Evolutionary conservation across 2,113 vertebrate genomes (phyloP).

Genomic region (Tautogolabrus adspersus): DNA sequence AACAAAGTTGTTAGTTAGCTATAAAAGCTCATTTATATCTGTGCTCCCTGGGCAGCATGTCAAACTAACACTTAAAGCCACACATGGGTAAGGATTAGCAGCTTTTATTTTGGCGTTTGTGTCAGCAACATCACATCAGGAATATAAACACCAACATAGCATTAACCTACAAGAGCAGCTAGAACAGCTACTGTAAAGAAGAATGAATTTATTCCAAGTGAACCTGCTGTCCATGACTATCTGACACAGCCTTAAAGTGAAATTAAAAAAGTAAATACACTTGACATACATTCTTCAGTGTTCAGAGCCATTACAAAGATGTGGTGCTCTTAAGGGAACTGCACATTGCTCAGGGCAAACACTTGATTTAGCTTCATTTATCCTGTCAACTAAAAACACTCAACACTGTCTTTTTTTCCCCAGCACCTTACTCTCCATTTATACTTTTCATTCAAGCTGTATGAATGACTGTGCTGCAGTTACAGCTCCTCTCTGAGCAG

Average conservation of each 20-base stretch:
- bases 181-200: background rate
- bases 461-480: constrained; percentile 1
- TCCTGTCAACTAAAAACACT: background rate
- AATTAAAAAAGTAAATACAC: background rate
- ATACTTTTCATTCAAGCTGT: background rate
- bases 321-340: background rate
- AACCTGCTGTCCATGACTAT: background rate
- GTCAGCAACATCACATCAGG: background rate
- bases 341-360: background rate
- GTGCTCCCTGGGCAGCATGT: too few relatives aligned
- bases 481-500: background rate
- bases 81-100: background rate
- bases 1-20: too few relatives aligned
- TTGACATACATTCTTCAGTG: background rate
- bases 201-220: background rate
- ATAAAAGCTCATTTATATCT: too few relatives aligned
- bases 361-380: background rate
- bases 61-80: background rate
- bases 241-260: background rate
- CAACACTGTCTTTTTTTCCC: background rate
- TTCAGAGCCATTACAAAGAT: background rate
- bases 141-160: background rate
- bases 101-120: background rate
- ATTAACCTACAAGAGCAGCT: too few relatives aligned
- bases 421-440: background rate